phyloP scores from a whole-genome alignment of 2,888 invertebrate genomes.

The Axea sp. region DNA sequence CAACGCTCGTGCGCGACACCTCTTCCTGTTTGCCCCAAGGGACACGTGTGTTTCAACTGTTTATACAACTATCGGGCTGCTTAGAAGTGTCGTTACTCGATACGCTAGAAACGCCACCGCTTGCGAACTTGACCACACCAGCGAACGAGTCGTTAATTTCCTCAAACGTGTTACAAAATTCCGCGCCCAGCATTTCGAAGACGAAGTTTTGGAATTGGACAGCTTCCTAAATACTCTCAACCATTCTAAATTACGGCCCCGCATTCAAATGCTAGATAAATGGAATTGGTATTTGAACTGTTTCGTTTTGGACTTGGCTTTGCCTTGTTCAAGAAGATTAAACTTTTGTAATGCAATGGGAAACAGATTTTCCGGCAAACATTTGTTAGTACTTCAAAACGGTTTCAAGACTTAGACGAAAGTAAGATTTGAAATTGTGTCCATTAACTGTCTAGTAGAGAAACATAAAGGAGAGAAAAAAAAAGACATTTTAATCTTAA shows the following conservation, averaged over 20 bases:
- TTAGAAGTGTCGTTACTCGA: slow-evolving; percentile 42
- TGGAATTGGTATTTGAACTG: slow-evolving; percentile 52
- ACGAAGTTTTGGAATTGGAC: slow-evolving; percentile 36
- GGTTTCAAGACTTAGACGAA: neutral
- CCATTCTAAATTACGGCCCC: slow-evolving; percentile 46
- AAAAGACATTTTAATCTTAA: too few species aligned
- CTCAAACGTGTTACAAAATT: slow-evolving; percentile 39
- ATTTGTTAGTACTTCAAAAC: slow-evolving; percentile 8
- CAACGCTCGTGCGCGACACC: slow-evolving; percentile 66
- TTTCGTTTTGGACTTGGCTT: slow-evolving; percentile 53
- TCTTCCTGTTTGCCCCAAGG: slow-evolving; percentile 69
- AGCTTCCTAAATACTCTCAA: slow-evolving; percentile 44
- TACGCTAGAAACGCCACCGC: neutral
- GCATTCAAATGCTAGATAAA: slow-evolving; percentile 52
- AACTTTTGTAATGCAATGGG: slow-evolving; percentile 42
- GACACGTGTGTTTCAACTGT: slow-evolving; percentile 59
- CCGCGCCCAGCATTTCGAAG: slow-evolving; percentile 13
- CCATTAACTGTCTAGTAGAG: too few species aligned
- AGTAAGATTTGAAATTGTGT: neutral
- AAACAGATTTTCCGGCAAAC: slow-evolving; percentile 23
- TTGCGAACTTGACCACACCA: slow-evolving; percentile 38
- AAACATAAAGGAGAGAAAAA: too few species aligned
- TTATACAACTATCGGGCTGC: slow-evolving; percentile 45
- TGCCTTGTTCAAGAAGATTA: slow-evolving; percentile 49
- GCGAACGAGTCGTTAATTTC: slow-evolving; percentile 54